These are phyloP conservation scores for Lepisosteus oculatus DNA, from an alignment of 2,113 vertebrate genomes.

Conservation along the genomic window DNA sequence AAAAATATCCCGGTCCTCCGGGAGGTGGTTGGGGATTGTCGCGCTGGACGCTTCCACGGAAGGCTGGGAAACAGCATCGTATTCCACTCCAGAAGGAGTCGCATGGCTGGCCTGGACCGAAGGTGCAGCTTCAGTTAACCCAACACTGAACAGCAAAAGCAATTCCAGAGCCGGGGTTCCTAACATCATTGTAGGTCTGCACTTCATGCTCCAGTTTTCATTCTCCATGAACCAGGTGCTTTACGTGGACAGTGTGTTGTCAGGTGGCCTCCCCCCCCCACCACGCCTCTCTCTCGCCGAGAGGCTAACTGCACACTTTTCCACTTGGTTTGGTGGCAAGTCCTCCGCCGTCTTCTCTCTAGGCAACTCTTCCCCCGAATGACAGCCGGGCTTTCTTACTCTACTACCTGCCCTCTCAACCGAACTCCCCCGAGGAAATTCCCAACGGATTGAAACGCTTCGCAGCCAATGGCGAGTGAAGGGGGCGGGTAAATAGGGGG, in stretches of 20 bases:
- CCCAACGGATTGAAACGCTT: conserved; percentile 11
- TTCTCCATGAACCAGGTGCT: conserved; percentile 58
- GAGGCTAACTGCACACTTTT: not conserved
- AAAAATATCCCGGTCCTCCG: conserved; percentile 31
- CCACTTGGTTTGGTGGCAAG: not conserved
- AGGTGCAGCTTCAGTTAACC: conserved; percentile 56
- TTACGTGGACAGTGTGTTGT: conserved; percentile 10
- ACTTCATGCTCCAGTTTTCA: conserved; percentile 57
- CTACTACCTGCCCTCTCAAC: conserved; percentile 1
- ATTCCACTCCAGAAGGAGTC: conserved; percentile 47
- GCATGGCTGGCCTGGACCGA: conserved; percentile 56
- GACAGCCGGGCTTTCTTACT: conserved; percentile 11
- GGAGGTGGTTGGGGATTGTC: conserved; percentile 37
- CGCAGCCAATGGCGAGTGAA: conserved; percentile 38
- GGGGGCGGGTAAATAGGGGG: too few species aligned
- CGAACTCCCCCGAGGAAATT: not conserved
- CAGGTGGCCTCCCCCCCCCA: conserved; percentile 49
- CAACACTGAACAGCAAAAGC: conserved; percentile 52
- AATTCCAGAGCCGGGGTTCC: conserved; percentile 50
- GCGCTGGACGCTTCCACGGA: conserved; percentile 31
- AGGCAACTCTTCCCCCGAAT: not conserved
- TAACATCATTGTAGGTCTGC: conserved; percentile 62
- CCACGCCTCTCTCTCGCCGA: conserved; percentile 32
- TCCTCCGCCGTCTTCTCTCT: not conserved
- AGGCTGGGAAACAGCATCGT: conserved; percentile 46